Conservation (phyloP, 2,888 invertebrate species). For the Xestia sexstrigata region DNA sequence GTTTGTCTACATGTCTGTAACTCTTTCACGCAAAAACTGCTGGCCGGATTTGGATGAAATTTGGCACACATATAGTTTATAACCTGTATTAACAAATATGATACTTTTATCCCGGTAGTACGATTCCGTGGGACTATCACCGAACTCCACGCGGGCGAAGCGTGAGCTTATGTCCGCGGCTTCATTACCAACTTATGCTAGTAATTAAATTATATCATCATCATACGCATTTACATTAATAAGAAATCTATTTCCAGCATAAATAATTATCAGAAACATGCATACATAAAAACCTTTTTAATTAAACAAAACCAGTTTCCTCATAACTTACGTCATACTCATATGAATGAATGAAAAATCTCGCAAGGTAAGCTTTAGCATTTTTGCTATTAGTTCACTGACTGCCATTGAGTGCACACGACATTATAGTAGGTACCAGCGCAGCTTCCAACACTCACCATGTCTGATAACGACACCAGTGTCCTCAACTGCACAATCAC, state of each 20-base stretch:
- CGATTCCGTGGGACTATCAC: too few species aligned
- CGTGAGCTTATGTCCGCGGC: too few species aligned
- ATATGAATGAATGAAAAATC: not conserved
- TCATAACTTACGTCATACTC: not conserved
- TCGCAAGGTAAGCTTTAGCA: not conserved
- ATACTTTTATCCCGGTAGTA: too few species aligned
- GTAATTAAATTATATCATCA: not conserved
- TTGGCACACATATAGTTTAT: too few species aligned
- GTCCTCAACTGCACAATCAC: slow-evolving; percentile 5
- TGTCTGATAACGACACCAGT: slow-evolving; percentile 29
- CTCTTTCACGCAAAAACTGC: too few species aligned
- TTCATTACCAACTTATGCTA: too few species aligned
- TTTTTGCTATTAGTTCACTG: not conserved
- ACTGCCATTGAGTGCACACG: not conserved
- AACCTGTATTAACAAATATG: too few species aligned
- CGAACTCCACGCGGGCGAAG: too few species aligned
- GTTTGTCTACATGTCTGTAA: too few species aligned
- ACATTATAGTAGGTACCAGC: not conserved
- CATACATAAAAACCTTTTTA: not conserved
- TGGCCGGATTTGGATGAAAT: too few species aligned
- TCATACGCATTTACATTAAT: not conserved
- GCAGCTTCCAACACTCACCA: not conserved
- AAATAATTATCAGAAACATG: not conserved
- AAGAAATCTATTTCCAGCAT: not conserved
- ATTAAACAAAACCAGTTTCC: slow-evolving; percentile 14